phyloP scores from a whole-genome alignment of 1,140 invertebrate species.

The Aphelinus certus region DNA sequence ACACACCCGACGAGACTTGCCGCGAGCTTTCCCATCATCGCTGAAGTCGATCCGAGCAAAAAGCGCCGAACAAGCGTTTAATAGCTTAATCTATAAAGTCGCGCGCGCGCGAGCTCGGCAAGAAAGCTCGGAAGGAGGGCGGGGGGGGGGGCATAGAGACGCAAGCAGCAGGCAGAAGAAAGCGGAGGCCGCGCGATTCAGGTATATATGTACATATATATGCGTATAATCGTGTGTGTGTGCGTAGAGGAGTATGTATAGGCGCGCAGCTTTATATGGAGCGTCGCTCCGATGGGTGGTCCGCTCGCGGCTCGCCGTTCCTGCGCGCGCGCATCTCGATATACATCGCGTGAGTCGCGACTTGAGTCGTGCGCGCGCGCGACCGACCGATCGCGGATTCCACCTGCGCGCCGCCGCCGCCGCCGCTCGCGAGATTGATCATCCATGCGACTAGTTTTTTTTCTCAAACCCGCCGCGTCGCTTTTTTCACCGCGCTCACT shows the following conservation, averaged over 20 bases:
- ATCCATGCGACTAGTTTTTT: slow-evolving; percentile 31
- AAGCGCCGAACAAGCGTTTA: slow-evolving; percentile 54
- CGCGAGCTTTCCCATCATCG: slow-evolving; percentile 17
- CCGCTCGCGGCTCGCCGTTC: slow-evolving; percentile 31
- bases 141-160: neutral
- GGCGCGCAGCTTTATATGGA: slow-evolving; percentile 60
- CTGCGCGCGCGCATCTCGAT: too few species aligned
- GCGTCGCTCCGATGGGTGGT: slow-evolving; percentile 63
- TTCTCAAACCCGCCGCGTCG: neutral
- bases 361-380: neutral
- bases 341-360: too few species aligned
- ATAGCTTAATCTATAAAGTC: slow-evolving; percentile 64
- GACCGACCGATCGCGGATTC: slow-evolving; percentile 3
- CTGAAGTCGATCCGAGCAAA: slow-evolving; percentile 38
- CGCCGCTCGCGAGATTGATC: slow-evolving; percentile 27
- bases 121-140: slow-evolving; percentile 31
- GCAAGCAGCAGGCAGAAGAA: slow-evolving; percentile 1
- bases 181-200: slow-evolving; percentile 33
- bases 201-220: slow-evolving; percentile 21
- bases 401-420: neutral
- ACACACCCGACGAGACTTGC: neutral
- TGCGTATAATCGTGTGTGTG: neutral
- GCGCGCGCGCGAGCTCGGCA: slow-evolving; percentile 36
- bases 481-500: too few species aligned
- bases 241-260: slow-evolving; percentile 2